Conservation (phyloP, 1,140 invertebrate genomes). For the Aphis gossypii region DNA sequence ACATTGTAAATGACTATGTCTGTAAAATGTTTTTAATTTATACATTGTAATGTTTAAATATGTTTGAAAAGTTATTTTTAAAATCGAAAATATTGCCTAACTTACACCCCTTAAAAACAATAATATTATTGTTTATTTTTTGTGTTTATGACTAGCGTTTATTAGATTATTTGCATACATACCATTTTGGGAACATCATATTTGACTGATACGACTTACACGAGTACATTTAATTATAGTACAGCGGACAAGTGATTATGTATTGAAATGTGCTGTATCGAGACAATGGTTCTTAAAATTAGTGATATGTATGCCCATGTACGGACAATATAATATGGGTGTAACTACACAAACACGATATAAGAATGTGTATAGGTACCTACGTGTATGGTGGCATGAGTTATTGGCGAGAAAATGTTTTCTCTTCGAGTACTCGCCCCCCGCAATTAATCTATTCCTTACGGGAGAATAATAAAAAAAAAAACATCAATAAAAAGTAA, state of each 20-base stretch:
- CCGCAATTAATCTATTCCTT: background rate
- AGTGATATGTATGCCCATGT: background rate
- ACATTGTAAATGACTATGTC: too few species aligned
- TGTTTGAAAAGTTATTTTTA: too few species aligned
- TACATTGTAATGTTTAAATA: too few species aligned
- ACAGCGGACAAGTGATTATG: background rate
- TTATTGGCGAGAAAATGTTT: background rate
- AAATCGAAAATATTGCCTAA: background rate
- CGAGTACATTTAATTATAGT: background rate
- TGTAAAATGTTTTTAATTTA: background rate
- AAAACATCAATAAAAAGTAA: constrained; percentile 46
- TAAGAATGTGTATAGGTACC: background rate
- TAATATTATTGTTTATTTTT: too few species aligned
- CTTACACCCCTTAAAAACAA: background rate
- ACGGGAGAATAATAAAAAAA: background rate
- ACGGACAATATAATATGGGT: background rate
- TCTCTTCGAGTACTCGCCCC: background rate
- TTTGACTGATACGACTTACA: background rate
- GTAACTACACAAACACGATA: background rate
- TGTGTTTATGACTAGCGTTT: background rate
- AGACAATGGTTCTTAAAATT: background rate
- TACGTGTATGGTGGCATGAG: background rate
- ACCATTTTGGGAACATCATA: background rate
- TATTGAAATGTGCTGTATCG: background rate
- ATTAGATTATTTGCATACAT: background rate